Conservation (phyloP, 2,113 vertebrate genomes). For the Myotis lucifugus region DNA sequence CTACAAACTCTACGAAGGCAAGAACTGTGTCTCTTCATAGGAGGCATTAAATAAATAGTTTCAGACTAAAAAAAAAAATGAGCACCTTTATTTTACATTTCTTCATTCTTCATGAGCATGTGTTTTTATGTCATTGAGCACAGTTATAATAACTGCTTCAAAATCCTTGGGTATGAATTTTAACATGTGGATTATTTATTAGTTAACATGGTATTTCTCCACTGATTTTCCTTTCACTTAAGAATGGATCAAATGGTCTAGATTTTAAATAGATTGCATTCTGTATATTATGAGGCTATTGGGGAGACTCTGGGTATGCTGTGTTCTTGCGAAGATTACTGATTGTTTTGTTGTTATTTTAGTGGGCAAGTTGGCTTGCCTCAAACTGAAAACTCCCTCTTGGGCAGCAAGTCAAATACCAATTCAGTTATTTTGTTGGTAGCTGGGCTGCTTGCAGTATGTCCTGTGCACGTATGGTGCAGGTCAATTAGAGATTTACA, state of each 20-base stretch:
- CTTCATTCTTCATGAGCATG: background rate
- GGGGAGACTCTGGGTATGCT: background rate
- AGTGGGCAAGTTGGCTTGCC: background rate
- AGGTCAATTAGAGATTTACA: background rate
- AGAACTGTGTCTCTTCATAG: background rate
- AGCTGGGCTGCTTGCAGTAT: background rate
- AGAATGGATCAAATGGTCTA: background rate
- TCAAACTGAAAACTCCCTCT: background rate
- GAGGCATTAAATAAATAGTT: background rate
- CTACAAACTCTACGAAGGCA: background rate
- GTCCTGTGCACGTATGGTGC: background rate
- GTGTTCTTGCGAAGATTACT: background rate
- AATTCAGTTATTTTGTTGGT: background rate
- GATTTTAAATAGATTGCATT: background rate
- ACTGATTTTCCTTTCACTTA: background rate
- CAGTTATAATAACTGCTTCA: background rate
- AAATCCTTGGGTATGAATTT: background rate
- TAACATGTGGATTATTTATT: background rate
- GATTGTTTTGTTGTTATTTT: background rate
- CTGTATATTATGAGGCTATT: background rate
- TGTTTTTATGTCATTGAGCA: slow-evolving; percentile 8
- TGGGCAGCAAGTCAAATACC: background rate
- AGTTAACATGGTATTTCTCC: background rate
- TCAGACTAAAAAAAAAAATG: background rate
- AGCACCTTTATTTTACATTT: background rate